Conservation (phyloP, 2,113 vertebrate genomes). For the Papio anubis region DNA sequence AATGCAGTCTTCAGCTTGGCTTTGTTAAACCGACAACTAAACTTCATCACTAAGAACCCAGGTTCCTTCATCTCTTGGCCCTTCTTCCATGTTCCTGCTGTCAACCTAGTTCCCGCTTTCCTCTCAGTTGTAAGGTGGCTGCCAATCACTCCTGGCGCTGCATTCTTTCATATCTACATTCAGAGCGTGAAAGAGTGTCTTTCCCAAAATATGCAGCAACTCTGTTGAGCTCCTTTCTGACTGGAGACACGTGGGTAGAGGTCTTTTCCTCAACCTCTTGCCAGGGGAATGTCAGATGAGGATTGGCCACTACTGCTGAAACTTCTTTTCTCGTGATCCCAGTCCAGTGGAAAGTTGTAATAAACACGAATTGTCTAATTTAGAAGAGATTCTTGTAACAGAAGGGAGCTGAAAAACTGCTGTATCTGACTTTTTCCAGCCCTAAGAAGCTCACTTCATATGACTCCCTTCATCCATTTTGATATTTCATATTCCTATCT, state of each 20-base stretch:
- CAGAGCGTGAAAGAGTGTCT: neutral
- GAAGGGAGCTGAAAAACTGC: neutral
- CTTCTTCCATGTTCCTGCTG: neutral
- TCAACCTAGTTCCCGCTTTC: neutral
- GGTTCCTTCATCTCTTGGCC: neutral
- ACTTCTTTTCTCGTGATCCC: neutral
- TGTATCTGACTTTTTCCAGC: neutral
- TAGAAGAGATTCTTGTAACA: neutral
- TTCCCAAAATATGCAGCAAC: neutral
- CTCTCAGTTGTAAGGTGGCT: neutral
- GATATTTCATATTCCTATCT: neutral
- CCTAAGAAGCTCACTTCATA: neutral
- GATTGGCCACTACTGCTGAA: neutral
- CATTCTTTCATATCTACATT: neutral
- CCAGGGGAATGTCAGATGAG: neutral
- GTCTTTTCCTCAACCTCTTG: neutral
- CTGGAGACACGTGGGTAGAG: neutral
- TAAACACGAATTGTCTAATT: neutral
- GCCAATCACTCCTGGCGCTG: neutral
- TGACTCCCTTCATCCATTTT: neutral
- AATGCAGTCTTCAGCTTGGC: neutral
- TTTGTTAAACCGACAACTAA: neutral
- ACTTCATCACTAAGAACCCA: neutral
- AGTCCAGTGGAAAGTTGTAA: neutral
- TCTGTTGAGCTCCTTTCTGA: neutral